Evolutionary conservation across 2,797 vertebrate species (phyloP), one percentile per base, ranked within the genome.

Genomic region (Lophura swinhoii): DNA sequence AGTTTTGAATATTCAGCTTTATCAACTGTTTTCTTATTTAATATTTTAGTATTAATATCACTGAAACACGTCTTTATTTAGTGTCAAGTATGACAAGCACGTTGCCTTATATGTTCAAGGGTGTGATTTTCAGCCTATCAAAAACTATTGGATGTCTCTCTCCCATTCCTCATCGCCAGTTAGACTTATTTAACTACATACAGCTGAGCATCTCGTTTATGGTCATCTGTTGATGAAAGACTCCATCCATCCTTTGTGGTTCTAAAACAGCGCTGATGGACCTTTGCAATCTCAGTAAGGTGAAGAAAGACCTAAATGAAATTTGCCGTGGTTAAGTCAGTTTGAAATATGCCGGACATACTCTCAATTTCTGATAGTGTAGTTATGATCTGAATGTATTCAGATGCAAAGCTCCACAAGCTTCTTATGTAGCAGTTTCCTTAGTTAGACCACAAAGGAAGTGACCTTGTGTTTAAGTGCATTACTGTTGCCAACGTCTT

Each of bases 371-470:
- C 26, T 89, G 83, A 41, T n/a, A 64, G 14, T 35, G 13, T 46
- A 33, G 14, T 72, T 91, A 28, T 48, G n/a, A 63, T 35, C 51
- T 91, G 51, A 81, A 37, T 75, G 23, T 81, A n/a, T 89, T 92
- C 55, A 53, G 9, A 70, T 80, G 48, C 39, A 89, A 78, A 66
- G 67, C 59, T 33, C 31, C 48, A 53, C 23, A 6, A 37, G 20
- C 28, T 94, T 92, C 76, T 84, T 81, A 41, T 75, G 48, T 60
- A 81, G 63, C 76, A 89, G 35, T 81, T 94, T 95, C 76, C 84
- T 87, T 75, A 89, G 49, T 85, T 60, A 48, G 46, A 75, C 76
- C 73, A 86, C 87, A 91, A 63, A 94, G 92, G 76, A 93, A 94
- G 35, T 84, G 70, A 75, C 87, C 79, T 67, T 78, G 48, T 75